Evolutionary conservation across 2,797 vertebrate genomes (phyloP), one percentile per base, ranked within the genome.

Genomic region (Hemibagrus guttatus): DNA sequence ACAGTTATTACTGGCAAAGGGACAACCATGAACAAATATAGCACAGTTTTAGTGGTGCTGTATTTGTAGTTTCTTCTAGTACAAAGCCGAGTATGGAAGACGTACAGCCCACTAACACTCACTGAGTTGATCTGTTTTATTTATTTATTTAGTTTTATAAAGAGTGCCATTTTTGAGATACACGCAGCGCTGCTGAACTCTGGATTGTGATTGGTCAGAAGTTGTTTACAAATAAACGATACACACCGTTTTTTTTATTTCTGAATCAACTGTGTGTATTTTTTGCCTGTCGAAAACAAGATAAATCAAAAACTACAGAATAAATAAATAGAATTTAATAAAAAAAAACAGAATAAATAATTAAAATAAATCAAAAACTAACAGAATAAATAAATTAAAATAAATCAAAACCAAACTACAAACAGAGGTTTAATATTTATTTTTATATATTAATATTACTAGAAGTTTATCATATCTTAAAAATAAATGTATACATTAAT

Each of bases 1-100:
- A 82, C 61, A 71, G 72, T 85, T 87, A 84, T 61, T 61, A 31
- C 79, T 26, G 52, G 84, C 79, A 81, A 71, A 64, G 64, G 61
- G 64, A 46, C 28, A 61, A 56, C 49, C 56, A 68, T 52, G 49
- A 59, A 88, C 54, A 12, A 1, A 82, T 28, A 49, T 69, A 56
- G 69, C 28, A 31, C 46, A n/a, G 31, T 81, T 61, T 71, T 72
- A 59, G 58, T 64, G 63, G 13, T 79, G 56, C 26, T 76, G 58
- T 28, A 72, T 79, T 59, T n/a, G 31, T 71, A 81, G 19, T 8
- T 66, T 56, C 31, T 52, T 42, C 19, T 8, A 26, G 59, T 56
- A 81, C 35, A 81, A 46, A 61, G 6, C 12, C 2, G 4, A 42
- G 58, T 39, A 59, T 7, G 23, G 23, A 16, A 46, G 35, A 81